These are phyloP conservation scores for Cosmia pyralina DNA, from an alignment of 2,888 invertebrate genomes.

Conservation along the genomic window DNA sequence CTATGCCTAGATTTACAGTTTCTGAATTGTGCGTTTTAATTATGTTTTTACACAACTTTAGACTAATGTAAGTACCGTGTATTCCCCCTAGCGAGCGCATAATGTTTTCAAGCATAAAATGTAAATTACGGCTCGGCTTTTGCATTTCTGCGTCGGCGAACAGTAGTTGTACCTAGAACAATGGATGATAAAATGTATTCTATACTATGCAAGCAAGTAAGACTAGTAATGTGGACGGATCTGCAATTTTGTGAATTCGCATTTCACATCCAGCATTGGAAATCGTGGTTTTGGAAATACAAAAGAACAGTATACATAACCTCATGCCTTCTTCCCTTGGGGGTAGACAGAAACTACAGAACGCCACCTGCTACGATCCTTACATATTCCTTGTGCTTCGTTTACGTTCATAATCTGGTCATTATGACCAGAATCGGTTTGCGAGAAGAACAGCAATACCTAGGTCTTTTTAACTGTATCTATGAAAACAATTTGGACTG, in stretches of 20 bases:
- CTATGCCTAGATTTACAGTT: conserved; percentile 3
- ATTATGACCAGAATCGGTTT: too few relatives aligned
- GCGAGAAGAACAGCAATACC: not conserved
- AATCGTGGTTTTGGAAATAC: not conserved
- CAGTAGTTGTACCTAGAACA: conserved; percentile 61
- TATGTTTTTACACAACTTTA: conserved; percentile 25
- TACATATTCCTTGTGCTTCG: too few relatives aligned
- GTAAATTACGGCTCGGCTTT: conserved; percentile 58
- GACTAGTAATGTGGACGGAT: conserved; percentile 31
- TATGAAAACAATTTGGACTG: not conserved
- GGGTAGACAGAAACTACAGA: too few relatives aligned
- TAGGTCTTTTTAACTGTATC: not conserved
- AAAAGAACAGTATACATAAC: not conserved
- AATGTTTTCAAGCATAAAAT: conserved; percentile 59
- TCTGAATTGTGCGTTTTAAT: conserved; percentile 8
- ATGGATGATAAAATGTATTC: conserved; percentile 64
- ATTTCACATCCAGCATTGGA: conserved; percentile 6
- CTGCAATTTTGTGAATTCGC: conserved; percentile 16
- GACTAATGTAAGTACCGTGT: conserved; percentile 8
- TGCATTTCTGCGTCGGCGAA: conserved; percentile 56
- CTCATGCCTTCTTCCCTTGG: too few relatives aligned
- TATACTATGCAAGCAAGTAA: conserved; percentile 43
- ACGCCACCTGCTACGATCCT: too few relatives aligned
- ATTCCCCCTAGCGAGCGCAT: conserved; percentile 32
- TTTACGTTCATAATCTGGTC: too few relatives aligned